Evolutionary conservation across 2,797 vertebrate genomes (phyloP).

Genomic region (Numenius phaeopus): DNA sequence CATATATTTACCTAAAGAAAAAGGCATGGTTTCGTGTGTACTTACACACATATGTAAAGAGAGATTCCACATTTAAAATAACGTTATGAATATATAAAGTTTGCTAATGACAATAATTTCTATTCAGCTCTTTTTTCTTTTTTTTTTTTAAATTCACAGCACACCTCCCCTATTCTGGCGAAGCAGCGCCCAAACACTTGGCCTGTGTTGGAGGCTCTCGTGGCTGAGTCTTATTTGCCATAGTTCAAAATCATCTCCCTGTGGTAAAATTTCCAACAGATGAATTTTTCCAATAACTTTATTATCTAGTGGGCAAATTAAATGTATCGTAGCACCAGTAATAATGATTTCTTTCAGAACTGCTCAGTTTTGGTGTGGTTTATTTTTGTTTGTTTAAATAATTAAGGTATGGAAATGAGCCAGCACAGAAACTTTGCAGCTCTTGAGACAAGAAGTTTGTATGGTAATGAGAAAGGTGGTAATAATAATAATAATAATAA

Average conservation of each 20-base stretch:
- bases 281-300: not conserved
- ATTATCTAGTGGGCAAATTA: not conserved
- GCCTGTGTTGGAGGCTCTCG: not conserved
- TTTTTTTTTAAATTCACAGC: not conserved
- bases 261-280: not conserved
- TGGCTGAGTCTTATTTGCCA: not conserved
- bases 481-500: not conserved
- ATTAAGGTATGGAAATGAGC: not conserved
- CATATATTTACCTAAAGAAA: not conserved
- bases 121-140: not conserved
- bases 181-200: not conserved
- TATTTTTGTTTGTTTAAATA: constrained; percentile 26
- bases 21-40: not conserved
- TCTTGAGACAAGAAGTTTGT: not conserved
- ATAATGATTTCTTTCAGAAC: not conserved
- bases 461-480: not conserved
- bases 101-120: not conserved
- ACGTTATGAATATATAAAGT: not conserved
- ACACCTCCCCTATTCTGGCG: not conserved
- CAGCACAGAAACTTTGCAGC: not conserved
- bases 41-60: not conserved
- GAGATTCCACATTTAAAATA: not conserved
- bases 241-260: not conserved
- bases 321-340: not conserved
- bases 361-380: not conserved